These are phyloP conservation scores for Oenanthe melanoleuca DNA, from an alignment of 2,113 vertebrate species.

Conservation along the genomic window DNA sequence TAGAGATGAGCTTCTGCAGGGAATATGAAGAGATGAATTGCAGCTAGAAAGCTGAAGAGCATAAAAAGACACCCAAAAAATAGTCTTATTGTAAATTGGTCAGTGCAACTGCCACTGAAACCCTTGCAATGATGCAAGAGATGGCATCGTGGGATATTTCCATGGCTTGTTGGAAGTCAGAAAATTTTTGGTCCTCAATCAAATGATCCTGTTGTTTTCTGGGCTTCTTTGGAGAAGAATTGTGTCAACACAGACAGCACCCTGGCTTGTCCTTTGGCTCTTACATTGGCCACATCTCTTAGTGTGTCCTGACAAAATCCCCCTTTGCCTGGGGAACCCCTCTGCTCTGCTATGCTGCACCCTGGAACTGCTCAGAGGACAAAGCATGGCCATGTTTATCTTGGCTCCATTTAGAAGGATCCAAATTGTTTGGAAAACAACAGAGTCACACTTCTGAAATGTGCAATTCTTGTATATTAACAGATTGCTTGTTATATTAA, in stretches of 20 bases:
- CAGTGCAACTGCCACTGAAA: background rate
- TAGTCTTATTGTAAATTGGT: background rate
- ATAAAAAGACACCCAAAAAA: background rate
- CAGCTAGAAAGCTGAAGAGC: background rate
- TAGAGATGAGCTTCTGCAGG: background rate
- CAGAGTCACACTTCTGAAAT: background rate
- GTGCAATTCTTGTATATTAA: background rate
- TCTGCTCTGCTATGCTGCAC: background rate
- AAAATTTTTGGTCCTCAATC: background rate
- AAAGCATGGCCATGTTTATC: background rate
- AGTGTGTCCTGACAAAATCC: background rate
- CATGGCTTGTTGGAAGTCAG: background rate
- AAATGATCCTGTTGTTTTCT: background rate
- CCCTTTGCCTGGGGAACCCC: background rate
- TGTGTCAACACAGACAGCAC: background rate
- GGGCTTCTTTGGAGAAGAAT: background rate
- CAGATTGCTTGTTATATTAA: background rate
- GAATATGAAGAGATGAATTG: background rate
- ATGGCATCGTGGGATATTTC: background rate
- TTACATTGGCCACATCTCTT: background rate
- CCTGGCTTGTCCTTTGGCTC: background rate
- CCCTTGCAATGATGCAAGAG: background rate
- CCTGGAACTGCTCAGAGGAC: background rate
- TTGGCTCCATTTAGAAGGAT: background rate
- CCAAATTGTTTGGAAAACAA: conserved; percentile 5